Conservation (phyloP, 1,140 invertebrate genomes). For the Riptortus pedestris region DNA sequence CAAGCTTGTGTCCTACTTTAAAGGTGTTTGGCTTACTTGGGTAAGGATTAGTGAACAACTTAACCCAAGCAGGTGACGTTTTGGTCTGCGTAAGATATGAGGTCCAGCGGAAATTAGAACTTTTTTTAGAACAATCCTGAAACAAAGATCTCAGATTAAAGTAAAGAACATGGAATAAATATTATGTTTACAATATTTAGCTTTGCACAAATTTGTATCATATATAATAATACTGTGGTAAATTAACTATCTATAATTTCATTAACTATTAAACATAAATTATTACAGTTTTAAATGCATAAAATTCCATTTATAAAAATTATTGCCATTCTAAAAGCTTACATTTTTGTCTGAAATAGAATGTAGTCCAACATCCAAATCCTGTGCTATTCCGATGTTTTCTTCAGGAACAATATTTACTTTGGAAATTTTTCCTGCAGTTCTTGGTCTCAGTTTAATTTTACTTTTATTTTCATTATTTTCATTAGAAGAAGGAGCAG, state of each 20-base stretch:
- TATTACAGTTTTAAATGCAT: not conserved
- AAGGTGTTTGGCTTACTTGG: conserved; percentile 60
- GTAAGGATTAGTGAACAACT: conserved; percentile 68
- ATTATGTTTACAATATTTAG: too few species aligned
- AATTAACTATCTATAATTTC: too few species aligned
- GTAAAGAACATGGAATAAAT: not conserved
- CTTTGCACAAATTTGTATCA: too few species aligned
- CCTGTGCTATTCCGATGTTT: not conserved
- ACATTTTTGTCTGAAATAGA: not conserved
- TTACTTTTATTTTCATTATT: not conserved
- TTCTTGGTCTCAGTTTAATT: conserved; percentile 1
- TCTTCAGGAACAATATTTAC: not conserved
- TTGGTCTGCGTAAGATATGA: conserved; percentile 16
- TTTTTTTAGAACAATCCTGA: not conserved
- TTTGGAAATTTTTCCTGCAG: not conserved
- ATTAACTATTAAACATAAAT: not conserved
- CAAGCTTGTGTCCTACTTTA: conserved; percentile 79
- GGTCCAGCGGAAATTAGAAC: conserved; percentile 19
- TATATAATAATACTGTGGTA: too few species aligned
- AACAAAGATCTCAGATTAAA: not conserved
- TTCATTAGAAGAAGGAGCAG: not conserved
- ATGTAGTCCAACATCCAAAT: not conserved
- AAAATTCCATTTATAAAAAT: not conserved
- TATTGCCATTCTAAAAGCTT: too few species aligned
- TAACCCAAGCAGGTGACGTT: conserved; percentile 57